Evolutionary conservation across 2,888 invertebrate genomes (phyloP), one percentile per base, ranked within the genome.

Genomic region (Amiota minor): DNA sequence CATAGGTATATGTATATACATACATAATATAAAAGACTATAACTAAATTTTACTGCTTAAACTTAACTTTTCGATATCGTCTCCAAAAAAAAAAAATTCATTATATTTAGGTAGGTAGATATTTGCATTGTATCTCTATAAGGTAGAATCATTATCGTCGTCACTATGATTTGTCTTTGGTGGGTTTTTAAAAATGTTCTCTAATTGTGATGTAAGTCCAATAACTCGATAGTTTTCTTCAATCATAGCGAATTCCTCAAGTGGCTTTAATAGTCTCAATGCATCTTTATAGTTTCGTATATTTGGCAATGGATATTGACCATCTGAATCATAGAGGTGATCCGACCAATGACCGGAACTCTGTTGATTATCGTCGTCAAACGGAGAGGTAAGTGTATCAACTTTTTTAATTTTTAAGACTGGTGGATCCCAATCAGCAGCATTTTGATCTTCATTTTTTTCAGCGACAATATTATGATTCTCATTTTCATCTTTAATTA

Each of bases 161-260:
- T 23, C 23, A 23, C 23, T 23, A 23, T 35, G 35, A 35, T 6
- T 6, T 35, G 35, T 35, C 59, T 55, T 74, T 8, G 71, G 69
- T 8, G 76, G 71, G 59, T 78, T 79, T 55, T 84, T 84, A n/a
- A 89, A 87, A 45, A 88, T 81, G 61, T 86, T 81, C 47, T 88
- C 87, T 18, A 89, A 77, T 70, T 89, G 89, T 3, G 86, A 80
- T 20, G 89, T 82, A 47, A 89, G 75, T 2, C 88, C 89, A 53
- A 89, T 89, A 50, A 85, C 89, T 16, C 89, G 85, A 77, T 86
- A 88, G 72, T 89, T 88, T 65, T 89, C 88, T 72, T 84, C 84
- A 23, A 88, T 74, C 72, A 89, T 76, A 0, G 84, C 88, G 55
- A 89, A 89, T 6, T 89, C 89, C 62, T 89, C 89, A 12, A 89